Evolutionary conservation across 2,113 vertebrate genomes (phyloP), one percentile per base, ranked within the genome.

Genomic region (Mustelus asterias): DNA sequence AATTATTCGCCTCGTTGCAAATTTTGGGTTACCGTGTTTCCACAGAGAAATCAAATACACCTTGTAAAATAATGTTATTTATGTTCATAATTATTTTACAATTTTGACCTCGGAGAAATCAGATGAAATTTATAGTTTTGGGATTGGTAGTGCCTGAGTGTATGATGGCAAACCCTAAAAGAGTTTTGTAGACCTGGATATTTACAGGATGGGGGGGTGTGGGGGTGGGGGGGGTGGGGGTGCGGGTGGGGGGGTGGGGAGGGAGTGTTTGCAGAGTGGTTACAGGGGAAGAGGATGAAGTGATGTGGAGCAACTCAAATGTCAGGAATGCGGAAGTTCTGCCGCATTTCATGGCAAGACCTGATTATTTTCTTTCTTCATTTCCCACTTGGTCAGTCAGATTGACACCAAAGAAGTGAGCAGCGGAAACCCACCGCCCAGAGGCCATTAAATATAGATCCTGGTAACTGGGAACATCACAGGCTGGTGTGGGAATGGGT

Each of bases 81-180:
- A 11, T 60, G 54, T 90, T 60, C 26, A 33, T 60, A 60, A 60
- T 90, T 60, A 90, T 54, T 60, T 90, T 54, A 58, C 29, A 60
- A 60, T 60, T 58, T n/a, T 33, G 54, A n/a, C 88, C 58, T 90
- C 29, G 33, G 54, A 63, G 29, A n/a, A 54, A 54, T 90, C 88
- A 90, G 44, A 29, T 60, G 88, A 90, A 90, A 54, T 83, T 83
- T 83, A 83, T 41, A 41, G 80, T 60, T 90, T 89, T 29, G 88
- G 29, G 54, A 20, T 44, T 22, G 37, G 37, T 76, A 11, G 44
- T 86, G 41, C 18, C 6, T 4, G 16, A 90, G 44, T 10, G 48
- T 63, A 14, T 33, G 48, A 60, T 60, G 26, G 54, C 13, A 90
- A 90, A 54, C 26, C 48, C 29, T 58, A 60, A 0, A 90, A 60